These are phyloP conservation scores for Goniozus legneri DNA, from an alignment of 1,140 invertebrate genomes.

Conservation along the genomic window DNA sequence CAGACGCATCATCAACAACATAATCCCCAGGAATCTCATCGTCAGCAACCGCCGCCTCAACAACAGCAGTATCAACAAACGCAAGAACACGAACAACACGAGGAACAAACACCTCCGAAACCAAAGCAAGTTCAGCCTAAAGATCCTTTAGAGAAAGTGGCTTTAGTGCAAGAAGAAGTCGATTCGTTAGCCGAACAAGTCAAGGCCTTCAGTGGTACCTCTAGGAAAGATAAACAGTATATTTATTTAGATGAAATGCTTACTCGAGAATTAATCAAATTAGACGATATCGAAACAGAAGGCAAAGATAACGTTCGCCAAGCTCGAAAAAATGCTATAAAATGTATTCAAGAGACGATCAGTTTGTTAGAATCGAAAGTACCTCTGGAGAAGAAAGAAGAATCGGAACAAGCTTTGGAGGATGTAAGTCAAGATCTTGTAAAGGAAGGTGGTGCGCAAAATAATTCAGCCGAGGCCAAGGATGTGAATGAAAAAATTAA, in stretches of 20 bases:
- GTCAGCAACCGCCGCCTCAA: constrained; percentile 38
- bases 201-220: constrained; percentile 70
- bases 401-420: constrained; percentile 9
- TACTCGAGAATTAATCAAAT: constrained; percentile 83
- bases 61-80: constrained; percentile 42
- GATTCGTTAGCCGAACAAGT: constrained; percentile 74
- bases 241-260: constrained; percentile 92
- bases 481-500: constrained; percentile 13
- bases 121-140: constrained; percentile 54
- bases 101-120: constrained; percentile 36
- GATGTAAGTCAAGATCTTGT: constrained; percentile 8
- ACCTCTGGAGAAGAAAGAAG: constrained; percentile 26
- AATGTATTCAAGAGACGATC: constrained; percentile 82
- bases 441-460: too few relatives aligned
- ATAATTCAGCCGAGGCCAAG: constrained; percentile 10
- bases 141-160: constrained; percentile 74
- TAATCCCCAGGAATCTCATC: constrained; percentile 21
- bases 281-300: constrained; percentile 89
- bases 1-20: constrained; percentile 16
- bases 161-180: constrained; percentile 76
- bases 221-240: constrained; percentile 78
- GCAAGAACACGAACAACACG: constrained; percentile 34
- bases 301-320: constrained; percentile 84
- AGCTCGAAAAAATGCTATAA: constrained; percentile 83
- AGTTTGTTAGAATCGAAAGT: constrained; percentile 72